These are phyloP conservation scores for Drosophila siamana DNA, from an alignment of 2,888 invertebrate genomes.

Conservation along the genomic window DNA sequence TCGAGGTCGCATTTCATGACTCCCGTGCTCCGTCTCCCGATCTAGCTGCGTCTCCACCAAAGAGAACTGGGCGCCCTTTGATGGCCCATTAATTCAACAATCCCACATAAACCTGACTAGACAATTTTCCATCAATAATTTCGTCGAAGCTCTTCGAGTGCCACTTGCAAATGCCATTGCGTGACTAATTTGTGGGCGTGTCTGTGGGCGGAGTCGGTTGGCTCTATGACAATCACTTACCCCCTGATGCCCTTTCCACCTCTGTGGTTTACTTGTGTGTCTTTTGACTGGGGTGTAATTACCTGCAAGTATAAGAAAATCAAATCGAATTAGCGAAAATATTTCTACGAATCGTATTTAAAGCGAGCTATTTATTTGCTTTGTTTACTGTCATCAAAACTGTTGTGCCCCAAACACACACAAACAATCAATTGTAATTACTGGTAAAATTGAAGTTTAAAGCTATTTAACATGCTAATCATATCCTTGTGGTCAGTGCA, in stretches of 20 bases:
- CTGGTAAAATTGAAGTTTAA: neutral
- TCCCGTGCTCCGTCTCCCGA: neutral
- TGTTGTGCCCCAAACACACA: neutral
- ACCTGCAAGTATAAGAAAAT: slow-evolving; percentile 62
- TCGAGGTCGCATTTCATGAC: slow-evolving; percentile 18
- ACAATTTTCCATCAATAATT: slow-evolving; percentile 38
- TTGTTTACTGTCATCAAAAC: neutral
- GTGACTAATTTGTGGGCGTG: slow-evolving; percentile 37
- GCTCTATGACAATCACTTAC: slow-evolving; percentile 18
- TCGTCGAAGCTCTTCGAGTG: slow-evolving; percentile 19
- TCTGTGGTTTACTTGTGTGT: slow-evolving; percentile 36
- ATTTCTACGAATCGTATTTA: neutral
- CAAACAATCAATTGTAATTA: slow-evolving; percentile 1
- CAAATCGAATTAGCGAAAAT: slow-evolving; percentile 33
- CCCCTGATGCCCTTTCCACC: no score
- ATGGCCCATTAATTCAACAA: slow-evolving; percentile 40
- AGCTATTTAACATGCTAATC: slow-evolving; percentile 14
- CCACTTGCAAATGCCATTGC: slow-evolving; percentile 3
- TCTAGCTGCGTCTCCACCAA: neutral
- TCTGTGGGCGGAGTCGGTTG: neutral
- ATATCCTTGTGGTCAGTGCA: slow-evolving; percentile 3
- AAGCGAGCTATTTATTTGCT: neutral
- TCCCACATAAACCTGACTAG: slow-evolving; percentile 11
- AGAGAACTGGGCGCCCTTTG: slow-evolving; percentile 31
- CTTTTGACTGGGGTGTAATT: slow-evolving; percentile 37